Percentiles rank a stretch among this genome's conserved stretches.
Conservation (phyloP, 2,797 vertebrate genomes). For the Neosilurus mollespiculum region DNA sequence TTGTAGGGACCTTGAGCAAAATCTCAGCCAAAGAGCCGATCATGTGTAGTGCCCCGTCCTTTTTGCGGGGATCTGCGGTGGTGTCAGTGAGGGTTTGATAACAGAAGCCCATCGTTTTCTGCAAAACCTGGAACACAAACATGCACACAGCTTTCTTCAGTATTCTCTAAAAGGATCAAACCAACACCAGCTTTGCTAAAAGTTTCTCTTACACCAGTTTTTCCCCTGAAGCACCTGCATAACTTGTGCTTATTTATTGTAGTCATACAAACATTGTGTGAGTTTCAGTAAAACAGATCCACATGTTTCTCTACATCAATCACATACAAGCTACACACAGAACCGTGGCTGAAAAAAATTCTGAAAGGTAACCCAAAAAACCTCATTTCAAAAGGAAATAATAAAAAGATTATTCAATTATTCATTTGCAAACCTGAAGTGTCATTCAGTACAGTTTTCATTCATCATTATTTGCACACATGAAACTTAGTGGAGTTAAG, state of each 20-base stretch:
- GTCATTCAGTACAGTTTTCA: no score
- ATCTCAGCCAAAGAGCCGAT: slow-evolving; percentile 98
- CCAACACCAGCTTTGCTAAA: not conserved
- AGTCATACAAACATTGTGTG: not conserved
- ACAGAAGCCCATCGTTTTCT: slow-evolving; percentile 98
- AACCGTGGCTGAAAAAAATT: not conserved
- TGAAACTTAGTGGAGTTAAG: no score
- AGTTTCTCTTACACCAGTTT: not conserved
- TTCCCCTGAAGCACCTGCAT: not conserved
- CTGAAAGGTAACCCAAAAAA: no score
- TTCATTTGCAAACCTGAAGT: no score
- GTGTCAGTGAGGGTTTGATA: slow-evolving; percentile 96
- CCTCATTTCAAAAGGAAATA: no score
- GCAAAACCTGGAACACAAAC: slow-evolving; percentile 80
- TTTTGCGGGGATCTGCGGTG: slow-evolving; percentile 92
- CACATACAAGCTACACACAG: not conserved
- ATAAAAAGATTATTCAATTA: no score
- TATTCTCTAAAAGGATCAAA: not conserved
- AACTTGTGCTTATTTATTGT: not conserved
- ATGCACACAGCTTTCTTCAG: not conserved
- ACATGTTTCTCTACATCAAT: not conserved
- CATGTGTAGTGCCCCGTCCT: slow-evolving; percentile 98
- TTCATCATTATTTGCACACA: no score
- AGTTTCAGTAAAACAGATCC: not conserved
- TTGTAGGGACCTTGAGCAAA: slow-evolving; percentile 84